Base-by-base conservation (phyloP, 2,797 vertebrate species). In the Chrysocyon brachyurus region DNA sequence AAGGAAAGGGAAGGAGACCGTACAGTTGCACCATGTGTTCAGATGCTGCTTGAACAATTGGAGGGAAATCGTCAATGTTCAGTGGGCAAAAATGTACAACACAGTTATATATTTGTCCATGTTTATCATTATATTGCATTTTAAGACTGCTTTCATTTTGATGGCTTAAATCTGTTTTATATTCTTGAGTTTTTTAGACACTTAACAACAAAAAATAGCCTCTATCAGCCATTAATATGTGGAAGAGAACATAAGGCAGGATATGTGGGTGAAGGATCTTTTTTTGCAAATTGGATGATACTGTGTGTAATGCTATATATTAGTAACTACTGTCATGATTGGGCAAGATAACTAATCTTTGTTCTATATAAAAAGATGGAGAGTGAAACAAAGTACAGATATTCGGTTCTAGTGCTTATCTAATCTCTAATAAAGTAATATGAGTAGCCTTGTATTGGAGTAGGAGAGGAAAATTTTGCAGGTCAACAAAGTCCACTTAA, bases 31-130 rank as follows among this genome's bases (percentile, higher is more conserved):
- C 95, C 84, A 57, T 70, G 87, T 64, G 89, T 90, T 97, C 94
- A 96, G 95, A 96, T 96, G 92, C 91, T 98, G 94, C 73, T 97
- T 97, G 79, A 97, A 97, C 72, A 95, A 57, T 57, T 88, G 66
- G 75, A 81, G 17, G 46, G 52, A 8, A 87, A 61, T 70, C 96
- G 73, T 91, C 66, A 92, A 6, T 57, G 61, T 90, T 87, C 28
- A 31, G 92, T 82, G 94, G 73, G 64, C 46, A 61, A 75, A 87
- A 90, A 87, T 92, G 17, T 88, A 75, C 78, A 68, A 86, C 24
- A 77, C 33, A 28, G 64, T 83, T 93, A 63, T 5, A 66, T 8
- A 22, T 96, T 88, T 92, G 75, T 82, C 54, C 36, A 10, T 68
- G 59, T 90, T 93, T 93, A 63, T 81, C 94, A 88, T 95, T 91